Evolutionary conservation across 2,797 vertebrate genomes (phyloP).

Genomic region (Takifugu rubripes): DNA sequence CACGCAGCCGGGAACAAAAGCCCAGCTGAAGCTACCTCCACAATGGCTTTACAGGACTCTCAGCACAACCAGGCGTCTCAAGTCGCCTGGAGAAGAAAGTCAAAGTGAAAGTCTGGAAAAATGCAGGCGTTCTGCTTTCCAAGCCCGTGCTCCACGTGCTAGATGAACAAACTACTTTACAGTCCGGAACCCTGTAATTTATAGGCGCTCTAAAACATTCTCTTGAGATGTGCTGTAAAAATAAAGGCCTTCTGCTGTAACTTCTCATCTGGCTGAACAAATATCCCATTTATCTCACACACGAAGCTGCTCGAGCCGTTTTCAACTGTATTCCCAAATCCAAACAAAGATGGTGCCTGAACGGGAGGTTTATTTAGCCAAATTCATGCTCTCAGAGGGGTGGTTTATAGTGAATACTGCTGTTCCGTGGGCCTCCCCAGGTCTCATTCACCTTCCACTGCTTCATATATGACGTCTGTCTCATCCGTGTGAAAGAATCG

Average conservation of each 20-base stretch:
- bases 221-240: background rate
- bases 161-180: too few species aligned
- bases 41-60: background rate
- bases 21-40: background rate
- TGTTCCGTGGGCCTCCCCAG: too few species aligned
- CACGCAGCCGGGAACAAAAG: constrained; percentile 5
- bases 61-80: background rate
- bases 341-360: background rate
- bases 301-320: too few species aligned
- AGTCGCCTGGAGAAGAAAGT: background rate
- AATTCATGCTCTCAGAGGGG: too few species aligned
- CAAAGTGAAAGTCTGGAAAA: background rate
- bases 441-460: too few species aligned
- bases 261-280: background rate
- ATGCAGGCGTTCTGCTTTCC: background rate
- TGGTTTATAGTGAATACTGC: too few species aligned
- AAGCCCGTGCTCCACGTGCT: too few species aligned
- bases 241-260: background rate
- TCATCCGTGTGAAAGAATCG: too few species aligned
- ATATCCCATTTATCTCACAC: background rate
- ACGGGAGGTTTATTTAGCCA: background rate
- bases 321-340: background rate
- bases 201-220: background rate
- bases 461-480: too few species aligned
- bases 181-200: background rate